These are phyloP conservation scores for Cliona cf. orientalis DNA, from an alignment of 37 sponge, comb jelly and placozoan genomes.

Conservation along the genomic window DNA sequence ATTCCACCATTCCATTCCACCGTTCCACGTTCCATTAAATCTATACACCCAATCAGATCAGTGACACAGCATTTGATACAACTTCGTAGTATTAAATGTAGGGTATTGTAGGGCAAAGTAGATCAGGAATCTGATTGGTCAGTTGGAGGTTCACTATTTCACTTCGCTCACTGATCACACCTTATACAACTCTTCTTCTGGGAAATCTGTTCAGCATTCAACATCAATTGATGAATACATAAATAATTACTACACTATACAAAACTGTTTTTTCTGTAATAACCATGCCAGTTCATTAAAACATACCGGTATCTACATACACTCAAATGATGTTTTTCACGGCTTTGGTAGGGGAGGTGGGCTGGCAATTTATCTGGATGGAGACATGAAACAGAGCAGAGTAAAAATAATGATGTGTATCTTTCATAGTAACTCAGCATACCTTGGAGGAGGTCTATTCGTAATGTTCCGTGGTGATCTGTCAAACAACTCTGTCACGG, in stretches of 20 bases:
- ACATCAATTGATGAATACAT: background rate
- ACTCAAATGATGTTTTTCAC: background rate
- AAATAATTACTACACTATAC: background rate
- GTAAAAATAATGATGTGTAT: background rate
- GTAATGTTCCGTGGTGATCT: background rate
- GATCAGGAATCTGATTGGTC: too few species aligned
- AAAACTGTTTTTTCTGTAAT: background rate
- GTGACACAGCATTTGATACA: too few species aligned
- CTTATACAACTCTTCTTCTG: too few species aligned
- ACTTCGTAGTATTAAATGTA: too few species aligned
- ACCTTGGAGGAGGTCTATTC: background rate
- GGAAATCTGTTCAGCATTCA: background rate
- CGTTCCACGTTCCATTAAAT: too few species aligned
- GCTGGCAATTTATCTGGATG: background rate
- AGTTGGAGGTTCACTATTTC: too few species aligned
- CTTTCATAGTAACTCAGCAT: background rate
- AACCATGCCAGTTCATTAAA: background rate
- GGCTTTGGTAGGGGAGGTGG: constrained; percentile 13
- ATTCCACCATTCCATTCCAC: too few species aligned
- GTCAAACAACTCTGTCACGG: background rate
- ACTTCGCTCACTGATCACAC: too few species aligned
- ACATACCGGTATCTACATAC: background rate
- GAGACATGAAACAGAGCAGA: background rate
- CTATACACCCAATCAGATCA: too few species aligned
- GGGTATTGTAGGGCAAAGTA: too few species aligned